Conservation (phyloP, 2,113 vertebrate species). For the Ancistrus triradiatus region DNA sequence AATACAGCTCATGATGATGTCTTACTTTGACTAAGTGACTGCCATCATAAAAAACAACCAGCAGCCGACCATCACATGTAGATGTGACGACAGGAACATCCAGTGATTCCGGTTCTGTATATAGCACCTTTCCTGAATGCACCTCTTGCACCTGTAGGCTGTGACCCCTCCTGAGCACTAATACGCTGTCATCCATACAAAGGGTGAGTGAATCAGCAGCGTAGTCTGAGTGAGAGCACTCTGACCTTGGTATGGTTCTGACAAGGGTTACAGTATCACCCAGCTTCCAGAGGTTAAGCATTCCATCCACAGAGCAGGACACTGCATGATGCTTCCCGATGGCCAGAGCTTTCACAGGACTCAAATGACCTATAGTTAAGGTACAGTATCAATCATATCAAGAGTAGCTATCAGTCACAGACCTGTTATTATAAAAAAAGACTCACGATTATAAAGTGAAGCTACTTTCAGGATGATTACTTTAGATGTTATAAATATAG, state of each 20-base stretch:
- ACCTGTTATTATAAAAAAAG: no score
- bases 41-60: slow-evolving; percentile 58
- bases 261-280: slow-evolving; percentile 40
- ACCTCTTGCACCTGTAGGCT: slow-evolving; percentile 63
- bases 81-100: slow-evolving; percentile 53
- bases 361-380: slow-evolving; percentile 56
- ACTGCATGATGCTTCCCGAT: slow-evolving; percentile 43
- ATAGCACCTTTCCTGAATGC: slow-evolving; percentile 54
- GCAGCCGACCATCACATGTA: slow-evolving; percentile 57
- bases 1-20: no score
- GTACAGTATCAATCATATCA: neutral
- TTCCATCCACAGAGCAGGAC: slow-evolving; percentile 59
- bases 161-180: slow-evolving; percentile 57
- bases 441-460: no score
- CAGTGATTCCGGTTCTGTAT: slow-evolving; percentile 47
- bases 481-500: no score
- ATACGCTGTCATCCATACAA: slow-evolving; percentile 58
- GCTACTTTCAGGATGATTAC: no score
- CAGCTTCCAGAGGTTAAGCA: slow-evolving; percentile 64
- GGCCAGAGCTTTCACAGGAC: slow-evolving; percentile 58
- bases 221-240: slow-evolving; percentile 12
- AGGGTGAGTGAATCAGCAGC: slow-evolving; percentile 53
- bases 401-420: no score
- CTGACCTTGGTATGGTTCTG: slow-evolving; percentile 47
- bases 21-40: slow-evolving; percentile 54